Conservation (phyloP, 2,113 vertebrate species). For the Pachycephala philippinensis region DNA sequence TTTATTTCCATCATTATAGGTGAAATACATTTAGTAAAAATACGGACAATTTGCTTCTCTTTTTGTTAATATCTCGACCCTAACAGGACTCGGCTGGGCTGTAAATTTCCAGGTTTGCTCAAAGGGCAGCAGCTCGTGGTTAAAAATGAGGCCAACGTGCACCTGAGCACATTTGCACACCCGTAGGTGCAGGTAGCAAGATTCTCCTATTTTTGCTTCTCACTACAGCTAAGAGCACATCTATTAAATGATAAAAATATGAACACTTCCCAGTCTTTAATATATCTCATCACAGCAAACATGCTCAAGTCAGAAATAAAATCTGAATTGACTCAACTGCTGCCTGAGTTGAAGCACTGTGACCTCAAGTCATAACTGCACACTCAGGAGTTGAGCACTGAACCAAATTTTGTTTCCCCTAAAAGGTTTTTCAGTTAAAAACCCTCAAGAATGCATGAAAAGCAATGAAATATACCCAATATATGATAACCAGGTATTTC, state of each 20-base stretch:
- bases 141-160: background rate
- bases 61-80: constrained; percentile 14
- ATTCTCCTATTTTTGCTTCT: constrained; percentile 1
- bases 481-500: background rate
- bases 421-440: constrained; percentile 6
- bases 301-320: background rate
- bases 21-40: constrained; percentile 63
- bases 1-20: constrained; percentile 58
- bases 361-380: background rate
- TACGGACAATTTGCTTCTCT: constrained; percentile 44
- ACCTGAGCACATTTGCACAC: background rate
- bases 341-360: background rate
- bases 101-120: constrained; percentile 41
- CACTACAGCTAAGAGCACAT: background rate
- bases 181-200: background rate
- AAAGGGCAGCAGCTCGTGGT: constrained; percentile 10
- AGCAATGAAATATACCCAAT: constrained; percentile 50
- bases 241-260: background rate
- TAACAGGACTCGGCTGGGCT: constrained; percentile 38
- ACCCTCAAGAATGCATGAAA: background rate
- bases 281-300: background rate
- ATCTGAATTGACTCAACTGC: background rate
- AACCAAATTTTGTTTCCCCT: background rate
- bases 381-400: background rate
- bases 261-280: background rate